Base-by-base conservation (phyloP, 2,797 vertebrate genomes). In the Benthosema pterotum region DNA sequence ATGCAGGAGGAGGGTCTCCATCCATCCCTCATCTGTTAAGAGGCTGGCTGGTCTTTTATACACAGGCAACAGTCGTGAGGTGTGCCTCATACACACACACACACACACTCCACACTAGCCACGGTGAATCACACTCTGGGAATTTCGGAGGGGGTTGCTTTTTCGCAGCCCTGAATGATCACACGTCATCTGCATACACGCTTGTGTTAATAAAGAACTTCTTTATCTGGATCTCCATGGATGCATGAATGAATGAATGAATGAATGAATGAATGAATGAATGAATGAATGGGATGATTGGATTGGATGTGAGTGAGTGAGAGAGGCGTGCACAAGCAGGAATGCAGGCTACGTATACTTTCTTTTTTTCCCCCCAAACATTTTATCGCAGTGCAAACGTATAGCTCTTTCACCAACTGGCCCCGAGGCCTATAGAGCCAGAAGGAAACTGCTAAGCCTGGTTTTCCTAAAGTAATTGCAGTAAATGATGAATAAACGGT, bases 21-120 rank as follows among this genome's bases (percentile, higher is more conserved):
- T 65, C 67, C 70, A 82, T 77, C 57, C 52, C 63, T 80, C 67
- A 62, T 74, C 65, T 71, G 71, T 65, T 60, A 65, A 54, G 6
- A 18, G 63, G 58, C 75, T 17, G 73, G 63, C 64, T 17, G 73
- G 63, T 62, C 73, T 76, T 78, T n/a, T n/a, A n/a, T 66, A 79
- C 52, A 59, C 71, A 65, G 65, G 67, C 75, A 65, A 72, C 66
- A 68, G 78, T 52, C 57, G 70, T 65, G 72, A 75, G 83, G 82
- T 8, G 7, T 69, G 74, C 67, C 72, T 65, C 63, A 5, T 19
- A 68, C 57, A 69, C 54, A 53, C 57, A 8, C 32, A 32, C 74
- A 53, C 51, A 32, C 50, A 74, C 55, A n/a, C n/a, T n/a, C n/a
- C n/a, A n/a, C n/a, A n/a, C n/a, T n/a, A 73, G 60, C 65, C 4